Percentiles rank a stretch among this genome's conserved stretches.
Evolutionary conservation across 1,140 invertebrate genomes (phyloP).

Genomic region (Lordiphosa mommai): DNA sequence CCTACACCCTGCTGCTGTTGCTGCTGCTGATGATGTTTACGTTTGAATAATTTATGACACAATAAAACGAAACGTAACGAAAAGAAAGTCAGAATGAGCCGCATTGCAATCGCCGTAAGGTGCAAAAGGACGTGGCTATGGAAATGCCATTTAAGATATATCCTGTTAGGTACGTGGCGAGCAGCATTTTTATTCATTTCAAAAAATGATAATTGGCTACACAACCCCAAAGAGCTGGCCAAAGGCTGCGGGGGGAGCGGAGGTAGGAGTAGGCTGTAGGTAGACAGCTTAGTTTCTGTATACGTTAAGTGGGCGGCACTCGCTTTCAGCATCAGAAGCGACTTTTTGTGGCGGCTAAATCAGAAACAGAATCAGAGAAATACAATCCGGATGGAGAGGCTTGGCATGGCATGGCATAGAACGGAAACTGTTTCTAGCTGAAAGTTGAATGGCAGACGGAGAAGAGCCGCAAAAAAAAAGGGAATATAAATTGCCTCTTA

Average conservation of each 20-base stretch:
- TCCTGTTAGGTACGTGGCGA: conserved; percentile 25
- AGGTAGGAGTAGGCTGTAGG: background rate
- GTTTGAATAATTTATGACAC: conserved; percentile 79
- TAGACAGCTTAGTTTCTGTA: background rate
- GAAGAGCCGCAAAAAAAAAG: conserved; percentile 56
- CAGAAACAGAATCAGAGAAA: conserved; percentile 28
- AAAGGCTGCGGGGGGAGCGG: background rate
- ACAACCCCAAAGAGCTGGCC: conserved; percentile 14
- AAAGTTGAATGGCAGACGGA: conserved; percentile 47
- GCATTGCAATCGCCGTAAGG: conserved; percentile 66
- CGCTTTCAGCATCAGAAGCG: conserved; percentile 2
- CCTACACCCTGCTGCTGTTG: conserved; percentile 14
- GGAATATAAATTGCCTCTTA: conserved; percentile 80
- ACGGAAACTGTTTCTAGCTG: conserved; percentile 42
- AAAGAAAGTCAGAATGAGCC: conserved; percentile 22
- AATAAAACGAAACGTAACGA: conserved; percentile 49
- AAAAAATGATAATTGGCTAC: conserved; percentile 71
- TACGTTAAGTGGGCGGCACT: conserved; percentile 8
- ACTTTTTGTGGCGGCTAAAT: conserved; percentile 29
- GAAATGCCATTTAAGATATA: conserved; percentile 66
- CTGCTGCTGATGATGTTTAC: conserved; percentile 71
- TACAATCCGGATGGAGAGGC: conserved; percentile 18
- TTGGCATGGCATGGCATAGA: conserved; percentile 1
- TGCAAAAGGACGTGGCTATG: conserved; percentile 58
- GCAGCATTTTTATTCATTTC: conserved; percentile 67